Evolutionary conservation across 2,113 vertebrate species (phyloP).

Genomic region (Mohoua ochrocephala): DNA sequence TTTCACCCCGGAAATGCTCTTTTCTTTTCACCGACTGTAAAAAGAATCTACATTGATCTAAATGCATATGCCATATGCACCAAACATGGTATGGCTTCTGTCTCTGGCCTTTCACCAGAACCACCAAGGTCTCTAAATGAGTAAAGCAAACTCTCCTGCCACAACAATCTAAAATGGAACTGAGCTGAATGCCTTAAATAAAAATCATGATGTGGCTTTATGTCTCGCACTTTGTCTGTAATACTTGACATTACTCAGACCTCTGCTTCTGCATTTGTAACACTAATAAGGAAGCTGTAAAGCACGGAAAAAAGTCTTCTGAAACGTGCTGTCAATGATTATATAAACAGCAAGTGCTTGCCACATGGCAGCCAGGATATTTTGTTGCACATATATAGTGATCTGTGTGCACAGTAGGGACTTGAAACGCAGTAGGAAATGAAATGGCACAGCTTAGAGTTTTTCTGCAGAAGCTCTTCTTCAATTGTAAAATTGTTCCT

Average conservation of each 20-base stretch:
- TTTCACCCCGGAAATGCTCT: not conserved
- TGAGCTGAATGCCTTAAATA: not conserved
- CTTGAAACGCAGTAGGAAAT: not conserved
- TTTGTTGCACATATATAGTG: not conserved
- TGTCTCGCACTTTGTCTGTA: not conserved
- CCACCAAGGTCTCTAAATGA: not conserved
- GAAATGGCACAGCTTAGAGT: not conserved
- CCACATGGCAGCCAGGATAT: not conserved
- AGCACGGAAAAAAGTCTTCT: not conserved
- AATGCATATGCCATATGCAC: not conserved
- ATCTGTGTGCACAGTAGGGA: not conserved
- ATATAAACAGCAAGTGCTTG: not conserved
- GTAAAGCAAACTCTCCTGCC: not conserved
- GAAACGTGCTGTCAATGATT: not conserved
- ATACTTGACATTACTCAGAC: not conserved
- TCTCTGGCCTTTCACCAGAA: not conserved
- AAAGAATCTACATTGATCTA: not conserved
- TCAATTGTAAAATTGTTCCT: not conserved
- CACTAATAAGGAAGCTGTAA: not conserved
- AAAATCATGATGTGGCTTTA: not conserved
- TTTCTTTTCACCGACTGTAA: not conserved
- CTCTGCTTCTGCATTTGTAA: not conserved
- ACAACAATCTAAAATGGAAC: not conserved
- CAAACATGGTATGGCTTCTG: not conserved
- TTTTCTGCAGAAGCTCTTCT: not conserved